These are phyloP conservation scores for Entomobrya multifasciata DNA, from an alignment of 2,888 invertebrate species.

Conservation along the genomic window DNA sequence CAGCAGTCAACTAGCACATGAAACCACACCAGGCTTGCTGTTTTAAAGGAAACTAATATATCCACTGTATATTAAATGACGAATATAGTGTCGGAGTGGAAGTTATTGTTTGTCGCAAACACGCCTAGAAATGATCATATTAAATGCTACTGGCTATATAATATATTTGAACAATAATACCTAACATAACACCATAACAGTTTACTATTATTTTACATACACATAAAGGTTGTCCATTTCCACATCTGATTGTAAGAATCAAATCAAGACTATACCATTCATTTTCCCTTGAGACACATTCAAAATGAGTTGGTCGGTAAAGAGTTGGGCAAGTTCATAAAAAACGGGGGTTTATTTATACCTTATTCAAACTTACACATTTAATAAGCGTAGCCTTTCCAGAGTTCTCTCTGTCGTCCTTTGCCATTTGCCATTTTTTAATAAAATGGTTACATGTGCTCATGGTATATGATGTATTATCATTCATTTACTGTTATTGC, in stretches of 20 bases:
- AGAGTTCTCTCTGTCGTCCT: too few relatives aligned
- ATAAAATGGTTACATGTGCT: too few relatives aligned
- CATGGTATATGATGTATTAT: not conserved
- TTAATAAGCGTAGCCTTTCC: too few relatives aligned
- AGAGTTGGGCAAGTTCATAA: too few relatives aligned
- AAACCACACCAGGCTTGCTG: not conserved
- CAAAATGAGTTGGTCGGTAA: too few relatives aligned
- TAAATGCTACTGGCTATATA: not conserved
- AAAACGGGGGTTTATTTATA: too few relatives aligned
- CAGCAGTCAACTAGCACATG: not conserved
- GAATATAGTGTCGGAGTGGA: slow-evolving; percentile 32
- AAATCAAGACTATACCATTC: not conserved
- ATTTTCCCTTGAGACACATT: slow-evolving; percentile 11
- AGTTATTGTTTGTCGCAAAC: slow-evolving; percentile 56
- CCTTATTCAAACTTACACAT: too few relatives aligned
- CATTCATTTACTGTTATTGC: not conserved
- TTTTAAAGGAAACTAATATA: slow-evolving; percentile 14
- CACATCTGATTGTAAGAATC: not conserved
- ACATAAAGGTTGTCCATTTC: not conserved
- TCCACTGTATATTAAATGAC: not conserved
- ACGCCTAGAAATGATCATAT: slow-evolving; percentile 39
- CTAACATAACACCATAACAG: too few relatives aligned
- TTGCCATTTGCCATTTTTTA: too few relatives aligned
- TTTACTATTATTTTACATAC: too few relatives aligned
- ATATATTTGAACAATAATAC: too few relatives aligned